phyloP scores from a whole-genome alignment of 1,140 invertebrate genomes.

The Lucilia sericata region DNA sequence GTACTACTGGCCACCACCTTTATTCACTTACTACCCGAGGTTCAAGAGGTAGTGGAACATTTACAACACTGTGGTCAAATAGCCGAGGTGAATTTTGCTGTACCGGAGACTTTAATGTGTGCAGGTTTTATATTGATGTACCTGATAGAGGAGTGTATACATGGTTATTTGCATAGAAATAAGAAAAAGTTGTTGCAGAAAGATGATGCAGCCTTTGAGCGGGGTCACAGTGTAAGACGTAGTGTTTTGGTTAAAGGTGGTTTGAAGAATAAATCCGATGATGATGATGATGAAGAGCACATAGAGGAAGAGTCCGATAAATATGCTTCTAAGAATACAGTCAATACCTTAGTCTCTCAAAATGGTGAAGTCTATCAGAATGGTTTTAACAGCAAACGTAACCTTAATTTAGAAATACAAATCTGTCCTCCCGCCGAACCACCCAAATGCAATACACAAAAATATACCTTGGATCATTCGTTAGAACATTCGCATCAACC shows the following conservation, averaged over 20 bases:
- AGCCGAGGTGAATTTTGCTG: slow-evolving; percentile 72
- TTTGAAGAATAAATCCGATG: slow-evolving; percentile 14
- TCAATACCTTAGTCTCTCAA: too few species aligned
- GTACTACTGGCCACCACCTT: slow-evolving; percentile 92
- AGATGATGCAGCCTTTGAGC: slow-evolving; percentile 58
- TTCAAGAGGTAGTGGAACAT: slow-evolving; percentile 76
- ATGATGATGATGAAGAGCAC: neutral
- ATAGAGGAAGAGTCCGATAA: neutral
- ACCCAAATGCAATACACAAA: neutral
- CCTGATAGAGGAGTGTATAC: slow-evolving; percentile 84
- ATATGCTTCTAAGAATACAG: too few species aligned
- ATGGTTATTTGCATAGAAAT: slow-evolving; percentile 73
- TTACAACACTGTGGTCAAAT: slow-evolving; percentile 71
- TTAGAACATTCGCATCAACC: slow-evolving; percentile 7
- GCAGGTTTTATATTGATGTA: slow-evolving; percentile 88
- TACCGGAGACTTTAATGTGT: slow-evolving; percentile 80
- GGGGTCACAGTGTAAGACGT: slow-evolving; percentile 61
- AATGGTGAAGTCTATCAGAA: neutral
- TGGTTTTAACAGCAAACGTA: neutral
- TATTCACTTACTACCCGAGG: slow-evolving; percentile 90
- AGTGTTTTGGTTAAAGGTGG: slow-evolving; percentile 57
- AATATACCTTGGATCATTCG: neutral
- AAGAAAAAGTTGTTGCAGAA: slow-evolving; percentile 59
- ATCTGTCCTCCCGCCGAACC: neutral
- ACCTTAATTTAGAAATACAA: slow-evolving; percentile 34